Evolutionary conservation across 2,113 vertebrate species (phyloP).

Genomic region (Nothocercus nigrocapillus): DNA sequence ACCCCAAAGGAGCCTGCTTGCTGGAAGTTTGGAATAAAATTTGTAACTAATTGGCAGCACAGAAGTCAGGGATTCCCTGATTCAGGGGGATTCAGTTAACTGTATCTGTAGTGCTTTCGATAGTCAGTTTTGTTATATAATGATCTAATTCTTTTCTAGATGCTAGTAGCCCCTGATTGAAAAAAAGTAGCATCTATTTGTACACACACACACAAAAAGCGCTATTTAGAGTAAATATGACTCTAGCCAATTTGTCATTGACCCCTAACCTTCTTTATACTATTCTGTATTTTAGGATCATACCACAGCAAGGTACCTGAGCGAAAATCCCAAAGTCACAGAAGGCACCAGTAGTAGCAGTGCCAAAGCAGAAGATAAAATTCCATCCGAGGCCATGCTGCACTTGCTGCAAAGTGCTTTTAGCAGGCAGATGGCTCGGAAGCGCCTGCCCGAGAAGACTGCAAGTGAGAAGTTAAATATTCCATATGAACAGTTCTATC

Average conservation of each 20-base stretch:
- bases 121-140: not conserved
- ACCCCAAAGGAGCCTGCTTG: not conserved
- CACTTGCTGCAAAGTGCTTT: conserved; percentile 90
- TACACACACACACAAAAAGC: not conserved
- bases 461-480: conserved; percentile 74
- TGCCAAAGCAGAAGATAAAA: conserved; percentile 49
- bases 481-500: conserved; percentile 85
- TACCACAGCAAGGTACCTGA: conserved; percentile 62
- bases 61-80: not conserved
- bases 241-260: not conserved
- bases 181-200: not conserved
- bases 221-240: not conserved
- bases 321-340: conserved; percentile 30
- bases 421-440: conserved; percentile 77
- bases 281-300: conserved; percentile 79
- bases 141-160: not conserved
- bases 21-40: not conserved
- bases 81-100: not conserved
- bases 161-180: not conserved
- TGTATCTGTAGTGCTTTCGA: not conserved
- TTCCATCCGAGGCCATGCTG: conserved; percentile 82
- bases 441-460: conserved; percentile 68
- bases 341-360: not conserved
- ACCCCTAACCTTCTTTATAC: not conserved
- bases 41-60: not conserved